Evolutionary conservation across 1,140 invertebrate species (phyloP).

Genomic region (Aleiodes sp.): DNA sequence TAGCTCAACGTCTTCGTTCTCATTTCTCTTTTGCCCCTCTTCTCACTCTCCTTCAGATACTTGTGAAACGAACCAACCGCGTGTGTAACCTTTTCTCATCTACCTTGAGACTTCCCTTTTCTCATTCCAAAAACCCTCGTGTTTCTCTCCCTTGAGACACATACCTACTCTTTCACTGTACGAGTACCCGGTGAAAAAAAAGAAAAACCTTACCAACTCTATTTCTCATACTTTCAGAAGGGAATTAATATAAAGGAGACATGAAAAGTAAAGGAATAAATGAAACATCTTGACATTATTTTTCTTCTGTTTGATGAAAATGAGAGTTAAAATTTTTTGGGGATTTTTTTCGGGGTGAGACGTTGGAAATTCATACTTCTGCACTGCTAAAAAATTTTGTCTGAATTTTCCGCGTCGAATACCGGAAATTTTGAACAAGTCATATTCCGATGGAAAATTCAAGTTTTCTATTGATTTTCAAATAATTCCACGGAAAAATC

Average conservation of each 20-base stretch:
- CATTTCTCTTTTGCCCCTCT: slow-evolving; percentile 5
- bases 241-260: neutral
- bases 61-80: slow-evolving; percentile 50
- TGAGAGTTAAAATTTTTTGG: neutral
- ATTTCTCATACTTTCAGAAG: neutral
- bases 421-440: too few species aligned
- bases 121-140: slow-evolving; percentile 30
- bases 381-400: too few species aligned
- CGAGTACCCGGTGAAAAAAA: neutral
- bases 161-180: neutral
- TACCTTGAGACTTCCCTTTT: slow-evolving; percentile 31
- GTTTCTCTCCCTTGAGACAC: neutral
- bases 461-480: too few species aligned
- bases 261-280: neutral
- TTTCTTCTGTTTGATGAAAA: neutral
- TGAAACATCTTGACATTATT: neutral
- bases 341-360: too few species aligned
- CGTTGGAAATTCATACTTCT: too few species aligned
- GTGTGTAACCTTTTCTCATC: slow-evolving; percentile 58
- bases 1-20: slow-evolving; percentile 33
- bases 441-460: too few species aligned
- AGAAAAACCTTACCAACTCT: neutral
- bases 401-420: too few species aligned
- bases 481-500: too few species aligned
- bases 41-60: neutral